Evolutionary conservation across 1,140 invertebrate genomes (phyloP), one percentile per base, ranked within the genome.

Genomic region (Dendroctonus ponderosae): DNA sequence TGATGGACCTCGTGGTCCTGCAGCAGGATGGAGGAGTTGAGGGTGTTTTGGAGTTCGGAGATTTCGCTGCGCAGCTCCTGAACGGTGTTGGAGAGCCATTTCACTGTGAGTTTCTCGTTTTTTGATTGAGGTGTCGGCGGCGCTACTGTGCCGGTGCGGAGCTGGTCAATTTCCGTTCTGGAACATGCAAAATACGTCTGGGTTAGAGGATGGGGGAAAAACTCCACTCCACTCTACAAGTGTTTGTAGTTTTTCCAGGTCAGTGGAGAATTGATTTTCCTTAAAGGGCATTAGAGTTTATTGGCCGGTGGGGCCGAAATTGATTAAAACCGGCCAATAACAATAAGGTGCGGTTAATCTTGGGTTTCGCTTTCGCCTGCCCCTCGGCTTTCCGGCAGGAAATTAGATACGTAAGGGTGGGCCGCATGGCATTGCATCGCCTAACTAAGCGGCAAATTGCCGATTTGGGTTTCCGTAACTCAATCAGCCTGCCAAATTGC

Each of bases 51-150:
- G n/a, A 80, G 51, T 71, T 82, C 80, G 8, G 71, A 64, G 11
- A 80, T 59, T 74, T 82, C 80, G 6, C 69, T 74, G 57, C 77
- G 75, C 46, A 81, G 56, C 70, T 82, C 79, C 46, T 69, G 57
- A 7, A 82, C 68, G 8, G 72, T 62, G 43, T 74, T 74, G 39
- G 78, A 74, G 48, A 82, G 71, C 80, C 80, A 82, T 70, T 80
- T 79, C 15, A 80, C 44, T 2, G 79, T 81, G 46, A 81, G 66
- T 14, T 77, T 77, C 42, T 82, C 80, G 73, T 82, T 82, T 64
- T 76, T 79, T 37, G 75, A 74, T 58, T 76, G 54, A 39, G 67
- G 52, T 7, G 70, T 60, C 12, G 64, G 48, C 39, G 46, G 62
- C 37, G 49, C 39, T 11, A 14, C 40, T 53, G 8, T 46, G 39